Base-by-base conservation (phyloP, 2,888 invertebrate genomes). In the Altica lythri region DNA sequence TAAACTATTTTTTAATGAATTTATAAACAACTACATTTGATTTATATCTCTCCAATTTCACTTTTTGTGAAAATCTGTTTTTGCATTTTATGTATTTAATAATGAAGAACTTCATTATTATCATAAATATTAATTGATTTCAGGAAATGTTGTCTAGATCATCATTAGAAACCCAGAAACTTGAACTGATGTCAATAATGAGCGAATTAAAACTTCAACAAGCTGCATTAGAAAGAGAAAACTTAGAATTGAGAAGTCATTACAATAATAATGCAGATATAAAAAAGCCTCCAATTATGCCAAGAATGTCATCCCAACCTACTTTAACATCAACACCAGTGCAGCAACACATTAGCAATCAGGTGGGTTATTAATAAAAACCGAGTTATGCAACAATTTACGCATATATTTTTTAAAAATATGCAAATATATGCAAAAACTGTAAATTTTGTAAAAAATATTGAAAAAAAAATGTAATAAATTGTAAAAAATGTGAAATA, bases 151-250 rank as follows among this genome's bases (percentile, higher is more conserved):
- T 95, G 46, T 88, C 90, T 47, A 83, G 93, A 49, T 93, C 95
- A 13, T 89, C 93, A 2, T 77, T 96, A 58, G 96, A 97, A 80
- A 95, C 95, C 0, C 95, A 95, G 77, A 95, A 96, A 77, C 78
- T 97, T 68, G 96, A 97, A 77, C 79, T 98, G 61, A 82, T 97
- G 79, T 92, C 93, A 30, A 93, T 96, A 65, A 82, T 98, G 64
- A 94, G 95, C 57, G 95, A 94, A 73, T 82, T 97, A 64, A 92
- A 96, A 69, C 79, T 95, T 57, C 89, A 91, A 63, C 86, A 90
- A 61, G 88, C 91, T 3, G 86, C 90, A 25, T 80, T 94, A 44
- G 96, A 97, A 73, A 84, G 92, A 53, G 95, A 96, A 64, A 89
- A 93, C 68, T 72, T 89, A 46, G 91, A 95, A 67, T 80, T 95